Conservation (phyloP, 2,113 vertebrate genomes). For the Syngnathus floridae region DNA sequence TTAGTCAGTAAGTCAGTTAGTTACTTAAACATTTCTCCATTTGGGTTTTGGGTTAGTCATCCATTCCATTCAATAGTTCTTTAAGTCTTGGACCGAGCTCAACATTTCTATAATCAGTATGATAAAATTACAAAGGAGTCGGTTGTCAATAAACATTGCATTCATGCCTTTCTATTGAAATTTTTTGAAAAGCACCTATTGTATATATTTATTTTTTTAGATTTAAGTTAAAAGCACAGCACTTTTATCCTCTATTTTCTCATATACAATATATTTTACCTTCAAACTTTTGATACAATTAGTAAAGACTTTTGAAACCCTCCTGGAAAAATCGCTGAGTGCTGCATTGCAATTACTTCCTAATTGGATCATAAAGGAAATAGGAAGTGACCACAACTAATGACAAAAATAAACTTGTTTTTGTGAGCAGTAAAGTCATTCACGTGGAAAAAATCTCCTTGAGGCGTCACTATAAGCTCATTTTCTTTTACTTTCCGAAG, state of each 20-base stretch:
- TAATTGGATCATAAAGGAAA: conserved; percentile 2
- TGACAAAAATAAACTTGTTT: background rate
- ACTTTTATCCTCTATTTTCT: too few species aligned
- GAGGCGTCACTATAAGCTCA: background rate
- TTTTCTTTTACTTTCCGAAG: conserved; percentile 11
- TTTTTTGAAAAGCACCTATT: too few species aligned
- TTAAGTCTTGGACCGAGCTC: background rate
- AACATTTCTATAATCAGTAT: background rate
- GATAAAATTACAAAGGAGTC: too few species aligned
- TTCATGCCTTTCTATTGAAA: too few species aligned
- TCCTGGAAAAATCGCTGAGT: background rate
- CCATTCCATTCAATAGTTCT: background rate
- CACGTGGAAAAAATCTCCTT: background rate
- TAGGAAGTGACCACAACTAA: conserved; percentile 2
- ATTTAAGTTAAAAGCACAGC: too few species aligned
- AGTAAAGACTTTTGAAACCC: background rate
- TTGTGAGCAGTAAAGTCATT: background rate
- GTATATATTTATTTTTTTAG: too few species aligned
- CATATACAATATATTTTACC: too few species aligned
- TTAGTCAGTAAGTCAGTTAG: background rate
- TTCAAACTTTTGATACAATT: conserved; percentile 9
- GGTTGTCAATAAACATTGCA: too few species aligned
- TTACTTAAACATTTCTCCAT: background rate
- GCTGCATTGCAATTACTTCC: background rate
- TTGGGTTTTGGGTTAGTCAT: background rate